phyloP scores from a whole-genome alignment of 2,888 invertebrate species.

The Chydorus sphaericus region DNA sequence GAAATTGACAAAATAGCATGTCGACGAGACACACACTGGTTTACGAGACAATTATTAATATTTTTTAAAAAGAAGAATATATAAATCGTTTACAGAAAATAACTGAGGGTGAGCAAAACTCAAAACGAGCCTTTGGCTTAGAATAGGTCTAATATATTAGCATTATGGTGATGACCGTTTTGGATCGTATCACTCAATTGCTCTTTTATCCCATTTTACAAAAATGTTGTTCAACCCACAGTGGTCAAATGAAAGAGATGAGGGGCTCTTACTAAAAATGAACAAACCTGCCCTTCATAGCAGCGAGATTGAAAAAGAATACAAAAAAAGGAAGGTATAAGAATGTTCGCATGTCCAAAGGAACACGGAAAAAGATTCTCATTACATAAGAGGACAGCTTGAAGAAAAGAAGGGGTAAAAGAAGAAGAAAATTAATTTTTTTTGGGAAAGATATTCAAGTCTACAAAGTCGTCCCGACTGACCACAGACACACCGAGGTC shows the following conservation, averaged over 20 bases:
- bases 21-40: conserved; percentile 2
- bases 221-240: too few relatives aligned
- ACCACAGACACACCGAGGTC: conserved; percentile 1
- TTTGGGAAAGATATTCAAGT: conserved; percentile 3
- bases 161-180: too few relatives aligned
- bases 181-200: too few relatives aligned
- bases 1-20: conserved; percentile 1
- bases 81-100: not conserved
- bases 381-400: not conserved
- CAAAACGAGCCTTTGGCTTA: not conserved
- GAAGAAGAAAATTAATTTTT: not conserved
- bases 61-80: not conserved
- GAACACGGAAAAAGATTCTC: too few relatives aligned
- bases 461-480: conserved; percentile 4
- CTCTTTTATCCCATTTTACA: not conserved
- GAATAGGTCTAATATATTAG: not conserved
- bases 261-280: too few relatives aligned
- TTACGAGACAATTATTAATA: conserved; percentile 2
- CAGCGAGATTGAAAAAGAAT: not conserved
- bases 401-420: not conserved
- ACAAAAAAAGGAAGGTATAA: not conserved
- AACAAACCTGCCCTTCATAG: too few relatives aligned
- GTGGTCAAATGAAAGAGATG: too few relatives aligned
- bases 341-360: not conserved
- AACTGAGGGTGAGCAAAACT: not conserved